Evolutionary conservation across 1,140 invertebrate species (phyloP), one percentile per base, ranked within the genome.

Genomic region (Leptopilina boulardi): DNA sequence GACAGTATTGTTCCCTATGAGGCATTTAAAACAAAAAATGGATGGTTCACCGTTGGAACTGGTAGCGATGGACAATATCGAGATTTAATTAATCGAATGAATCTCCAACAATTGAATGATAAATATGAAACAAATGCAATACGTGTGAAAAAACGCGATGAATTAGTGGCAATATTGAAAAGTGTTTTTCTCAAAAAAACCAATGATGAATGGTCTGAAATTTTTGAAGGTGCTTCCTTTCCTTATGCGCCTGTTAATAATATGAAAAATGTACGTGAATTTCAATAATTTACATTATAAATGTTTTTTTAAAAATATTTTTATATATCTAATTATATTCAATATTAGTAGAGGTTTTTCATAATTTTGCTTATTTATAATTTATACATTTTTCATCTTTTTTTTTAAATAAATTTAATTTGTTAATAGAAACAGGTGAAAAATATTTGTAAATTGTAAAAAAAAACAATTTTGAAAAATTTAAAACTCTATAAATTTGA

Each of bases 1-100:
- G 96, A 95, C 72, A 98, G 96, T 87, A 96, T 99, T 81, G 98
- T 99, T 0, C 98, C 98, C 0, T 99, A 99, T 87, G 95, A 99
- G 93, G 93, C 94, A 34, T 98, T 98, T 86, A 90, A 92, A 84
- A 97, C 97, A 0, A 93, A 93, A 85, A 94, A 97, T 91, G 95
- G 96, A 13, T 95, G 95, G 85, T 93, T 98, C 19, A 96, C 97
- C 1, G 91, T 99, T 23, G 97, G 97, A 4, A 93, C 96, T 59
- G 97, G 96, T 0, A 97, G 95, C 41, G 93, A 97, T 90, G 84
- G 89, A 1, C 96, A 98, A 87, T 98, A 97, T 90, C 78, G 86
- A 56, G 93, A 94, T 72, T 91, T 97, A 9, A 95, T 96, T 84
- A 88, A 93, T 81, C 89, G 91, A 73, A 90, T 99, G 8, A 86